Evolutionary conservation across 2,113 vertebrate species (phyloP).

Genomic region (Glaucomys volans): DNA sequence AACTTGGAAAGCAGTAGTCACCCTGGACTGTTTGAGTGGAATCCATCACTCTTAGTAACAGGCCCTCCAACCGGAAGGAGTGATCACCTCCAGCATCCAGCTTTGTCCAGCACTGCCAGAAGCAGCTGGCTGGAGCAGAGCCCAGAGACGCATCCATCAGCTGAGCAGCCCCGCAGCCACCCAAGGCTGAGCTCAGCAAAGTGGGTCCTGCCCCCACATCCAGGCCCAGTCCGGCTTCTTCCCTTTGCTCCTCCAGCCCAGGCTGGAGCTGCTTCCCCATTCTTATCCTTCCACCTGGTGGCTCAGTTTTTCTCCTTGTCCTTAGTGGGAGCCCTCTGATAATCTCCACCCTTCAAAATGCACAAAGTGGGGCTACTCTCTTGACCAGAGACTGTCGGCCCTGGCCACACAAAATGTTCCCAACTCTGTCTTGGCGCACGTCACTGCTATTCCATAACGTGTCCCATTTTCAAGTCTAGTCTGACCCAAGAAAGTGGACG

Average conservation of each 20-base stretch:
- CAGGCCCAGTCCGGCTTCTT: neutral
- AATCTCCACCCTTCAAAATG: neutral
- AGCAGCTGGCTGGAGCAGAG: neutral
- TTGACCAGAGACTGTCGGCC: no score
- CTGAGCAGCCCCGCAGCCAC: neutral
- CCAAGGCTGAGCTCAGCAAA: neutral
- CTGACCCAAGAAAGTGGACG: neutral
- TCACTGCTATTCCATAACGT: neutral
- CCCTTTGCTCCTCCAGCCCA: neutral
- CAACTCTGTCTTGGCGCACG: neutral
- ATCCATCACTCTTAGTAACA: neutral
- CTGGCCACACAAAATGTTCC: neutral
- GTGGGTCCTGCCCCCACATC: neutral
- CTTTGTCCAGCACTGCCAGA: neutral
- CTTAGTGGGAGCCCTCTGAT: neutral
- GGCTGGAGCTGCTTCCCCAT: neutral
- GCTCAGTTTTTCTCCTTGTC: neutral
- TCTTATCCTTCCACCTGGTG: neutral
- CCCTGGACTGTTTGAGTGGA: neutral
- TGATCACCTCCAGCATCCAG: neutral
- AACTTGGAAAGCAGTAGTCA: neutral
- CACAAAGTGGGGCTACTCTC: neutral
- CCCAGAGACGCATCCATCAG: fast-evolving
- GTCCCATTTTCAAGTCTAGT: neutral
- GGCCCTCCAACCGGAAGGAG: neutral